Base-by-base conservation (phyloP, 2,797 vertebrate species). In the Craterocephalus amniculus region DNA sequence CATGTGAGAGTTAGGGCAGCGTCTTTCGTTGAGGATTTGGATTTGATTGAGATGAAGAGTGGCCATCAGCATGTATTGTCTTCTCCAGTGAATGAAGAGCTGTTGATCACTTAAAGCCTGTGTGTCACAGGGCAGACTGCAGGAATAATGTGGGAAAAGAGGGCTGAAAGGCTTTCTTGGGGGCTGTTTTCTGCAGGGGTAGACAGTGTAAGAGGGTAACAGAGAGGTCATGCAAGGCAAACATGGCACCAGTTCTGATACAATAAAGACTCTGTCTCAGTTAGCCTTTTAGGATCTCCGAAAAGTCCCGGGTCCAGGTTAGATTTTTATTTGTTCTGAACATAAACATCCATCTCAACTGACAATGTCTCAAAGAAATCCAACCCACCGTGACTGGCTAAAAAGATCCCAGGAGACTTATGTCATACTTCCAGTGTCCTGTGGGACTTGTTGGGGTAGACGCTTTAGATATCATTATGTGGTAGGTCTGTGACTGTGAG, bases 131-230 rank as follows among this genome's bases (percentile, higher is more conserved):
- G 83, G 79, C 76, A 79, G 79, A 78, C 80, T 73, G 84, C 83
- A 84, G 86, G 85, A 91, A 67, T 90, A 88, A 93, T 90, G 91
- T 93, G 93, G 90, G 93, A 92, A 92, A 48, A 90, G 62, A 79
- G 79, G 83, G 80, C 66, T 87, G 80, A 89, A 78, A 73, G 81
- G 76, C 76, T 90, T 88, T 89, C 76, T 90, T 69, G 76, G 67
- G 59, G 80, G 64, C 45, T 83, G 67, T 83, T 80, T 86, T 84
- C 72, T 72, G 83, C 49, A 24, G 40, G 84, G 64, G 65, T 59
- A 81, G 73, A 85, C 27, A 0, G 78, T 80, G 83, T 88, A 74
- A 84, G 76, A 87, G 77, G 83, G 84, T 86, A 80, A 85, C 72
- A 83, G 74, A 70, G 74, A 87, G 91, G 91, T 93, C 91, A 80